Evolutionary conservation across 2,113 vertebrate genomes (phyloP).

Genomic region (Elephas maximus): DNA sequence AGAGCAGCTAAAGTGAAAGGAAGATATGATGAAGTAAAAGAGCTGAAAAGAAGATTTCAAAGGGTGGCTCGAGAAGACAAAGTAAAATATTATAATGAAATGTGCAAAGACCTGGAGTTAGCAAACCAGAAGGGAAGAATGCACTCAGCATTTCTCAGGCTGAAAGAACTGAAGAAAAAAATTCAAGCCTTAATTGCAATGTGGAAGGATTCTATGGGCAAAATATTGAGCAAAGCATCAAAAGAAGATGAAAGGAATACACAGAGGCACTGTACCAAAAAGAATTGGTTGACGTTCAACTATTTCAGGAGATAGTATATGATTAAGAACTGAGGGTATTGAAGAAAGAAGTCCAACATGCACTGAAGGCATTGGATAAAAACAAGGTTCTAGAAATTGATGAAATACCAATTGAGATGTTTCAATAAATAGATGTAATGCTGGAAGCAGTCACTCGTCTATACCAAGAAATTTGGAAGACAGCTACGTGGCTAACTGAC

Average conservation of each 20-base stretch:
- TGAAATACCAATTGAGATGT: not conserved
- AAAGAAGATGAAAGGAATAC: not conserved
- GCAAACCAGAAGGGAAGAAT: not conserved
- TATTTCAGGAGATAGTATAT: not conserved
- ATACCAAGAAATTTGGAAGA: not conserved
- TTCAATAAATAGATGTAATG: not conserved
- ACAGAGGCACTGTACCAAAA: not conserved
- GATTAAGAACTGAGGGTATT: not conserved
- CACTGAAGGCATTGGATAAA: not conserved
- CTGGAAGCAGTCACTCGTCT: not conserved
- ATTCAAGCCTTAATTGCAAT: not conserved
- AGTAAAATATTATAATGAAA: not conserved
- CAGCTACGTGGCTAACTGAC: not conserved
- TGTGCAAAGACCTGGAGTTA: not conserved
- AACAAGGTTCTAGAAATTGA: not conserved
- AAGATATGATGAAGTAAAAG: not conserved
- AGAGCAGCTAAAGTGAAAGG: not conserved
- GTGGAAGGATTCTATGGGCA: not conserved
- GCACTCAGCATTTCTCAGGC: not conserved
- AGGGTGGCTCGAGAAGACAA: not conserved
- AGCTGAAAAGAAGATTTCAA: not conserved
- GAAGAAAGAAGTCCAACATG: not conserved
- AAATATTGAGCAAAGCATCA: not conserved
- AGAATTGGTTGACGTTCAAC: not conserved
- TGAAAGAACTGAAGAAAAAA: not conserved